Percentiles rank a stretch among this genome's conserved stretches.
Evolutionary conservation across 2,888 invertebrate genomes (phyloP).

Genomic region (Platynereis dumerilii): DNA sequence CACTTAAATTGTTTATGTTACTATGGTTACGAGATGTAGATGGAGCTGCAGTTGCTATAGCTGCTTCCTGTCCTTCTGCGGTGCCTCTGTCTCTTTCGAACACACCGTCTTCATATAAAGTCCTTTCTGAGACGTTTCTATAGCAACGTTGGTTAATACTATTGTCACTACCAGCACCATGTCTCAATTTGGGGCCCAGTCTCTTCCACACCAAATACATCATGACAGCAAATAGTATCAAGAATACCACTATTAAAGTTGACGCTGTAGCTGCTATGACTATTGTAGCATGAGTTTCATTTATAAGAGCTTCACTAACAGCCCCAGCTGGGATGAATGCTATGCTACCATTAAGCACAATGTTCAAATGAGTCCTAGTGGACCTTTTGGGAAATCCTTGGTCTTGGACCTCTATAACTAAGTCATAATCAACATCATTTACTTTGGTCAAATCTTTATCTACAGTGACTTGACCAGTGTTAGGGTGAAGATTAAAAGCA

Average conservation of each 20-base stretch:
- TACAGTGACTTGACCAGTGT: constrained; percentile 61
- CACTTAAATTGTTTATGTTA: too few species aligned
- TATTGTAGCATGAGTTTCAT: constrained; percentile 13
- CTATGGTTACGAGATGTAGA: too few species aligned
- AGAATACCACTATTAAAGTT: constrained; percentile 22
- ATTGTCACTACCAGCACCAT: neutral
- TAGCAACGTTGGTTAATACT: constrained; percentile 6
- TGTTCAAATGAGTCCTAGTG: constrained; percentile 11
- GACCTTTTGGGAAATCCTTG: constrained; percentile 37
- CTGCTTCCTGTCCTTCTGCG: constrained; percentile 1
- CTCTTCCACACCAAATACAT: constrained; percentile 17
- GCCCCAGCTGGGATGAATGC: neutral
- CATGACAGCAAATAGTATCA: constrained; percentile 21
- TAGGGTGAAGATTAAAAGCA: constrained; percentile 62
- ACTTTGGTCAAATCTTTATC: constrained; percentile 41
- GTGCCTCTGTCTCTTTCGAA: neutral
- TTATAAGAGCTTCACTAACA: constrained; percentile 3
- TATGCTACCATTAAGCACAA: constrained; percentile 20
- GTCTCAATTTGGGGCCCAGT: neutral
- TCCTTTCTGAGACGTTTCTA: constrained; percentile 14
- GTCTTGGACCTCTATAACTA: constrained; percentile 49
- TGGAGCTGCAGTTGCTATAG: too few species aligned
- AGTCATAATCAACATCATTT: constrained; percentile 43
- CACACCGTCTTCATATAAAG: neutral
- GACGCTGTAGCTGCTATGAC: constrained; percentile 21